Base-by-base conservation (phyloP, 2,113 vertebrate genomes). In the Halcyon senegalensis region DNA sequence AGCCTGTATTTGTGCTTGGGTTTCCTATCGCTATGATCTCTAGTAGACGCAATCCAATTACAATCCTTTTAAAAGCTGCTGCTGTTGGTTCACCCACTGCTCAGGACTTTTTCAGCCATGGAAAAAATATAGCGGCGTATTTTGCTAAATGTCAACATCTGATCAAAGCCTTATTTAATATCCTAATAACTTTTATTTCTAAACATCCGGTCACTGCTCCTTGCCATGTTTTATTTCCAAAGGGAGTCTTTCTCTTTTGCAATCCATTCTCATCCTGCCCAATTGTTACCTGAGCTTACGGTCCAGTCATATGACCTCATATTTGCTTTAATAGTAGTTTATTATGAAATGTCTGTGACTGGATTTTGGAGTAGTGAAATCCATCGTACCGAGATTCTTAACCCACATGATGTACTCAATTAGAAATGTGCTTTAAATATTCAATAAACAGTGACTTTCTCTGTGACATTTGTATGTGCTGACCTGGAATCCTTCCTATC, bases 1-100 rank as follows among this genome's bases (percentile, higher is more conserved):
- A 51, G 50, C 50, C 50, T 25, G 13, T 51, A 51, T 51, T 13
- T 51, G 50, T 51, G 50, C 50, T 51, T 68, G 53, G 18, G 60
- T 84, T 94, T 96, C 91, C 75, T 88, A 64, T 86, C 76, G 55
- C 73, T 82, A 5, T 86, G 53, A 73, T 50, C 35, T 90, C 69
- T 35, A 66, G 58, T 53, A 75, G 35, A 28, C 75, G 31, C 23
- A 15, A 31, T 75, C 39, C 44, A 83, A 43, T 79, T 83, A 55
- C 55, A 66, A 60, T 50, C 24, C 28, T 89, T 68, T 66, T 73
- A 37, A 72, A 64, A 79, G 30, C 23, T 55, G 43, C n/a, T 53
- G 53, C 60, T 66, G 10, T 33, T 74, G 14, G n/a, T 59, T 87
- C 79, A 28, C n/a, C 31, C 75, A 10, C 21, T 73, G 20, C 56